A percentile compares a stretch with the other conserved stretches of the same genome.
phyloP scores from a whole-genome alignment of 2,113 vertebrate genomes.

The Chloebia gouldiae region DNA sequence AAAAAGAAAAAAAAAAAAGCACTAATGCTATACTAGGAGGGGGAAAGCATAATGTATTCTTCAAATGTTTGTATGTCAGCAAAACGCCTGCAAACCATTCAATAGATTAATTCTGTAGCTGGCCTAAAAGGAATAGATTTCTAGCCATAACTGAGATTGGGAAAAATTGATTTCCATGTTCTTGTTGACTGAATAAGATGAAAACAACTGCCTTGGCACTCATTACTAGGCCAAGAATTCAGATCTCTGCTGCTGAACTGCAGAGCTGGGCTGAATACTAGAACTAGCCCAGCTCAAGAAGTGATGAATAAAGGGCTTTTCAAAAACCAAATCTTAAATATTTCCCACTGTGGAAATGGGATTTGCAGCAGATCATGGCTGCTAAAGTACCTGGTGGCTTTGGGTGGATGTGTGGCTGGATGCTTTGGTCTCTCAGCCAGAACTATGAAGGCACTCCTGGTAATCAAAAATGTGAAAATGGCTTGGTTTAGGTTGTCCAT shows the following conservation, averaged over 20 bases:
- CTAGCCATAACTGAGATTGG: constrained; percentile 80
- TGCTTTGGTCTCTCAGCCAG: not conserved
- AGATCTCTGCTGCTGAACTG: not conserved
- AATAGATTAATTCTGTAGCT: constrained; percentile 82
- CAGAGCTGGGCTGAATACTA: not conserved
- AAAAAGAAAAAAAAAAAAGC: not conserved
- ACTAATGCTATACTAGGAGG: constrained; percentile 58
- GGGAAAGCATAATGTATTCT: constrained; percentile 77
- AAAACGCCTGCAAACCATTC: constrained; percentile 78
- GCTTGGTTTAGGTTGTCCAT: not conserved
- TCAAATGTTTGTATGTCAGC: constrained; percentile 83
- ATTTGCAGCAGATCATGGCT: not conserved
- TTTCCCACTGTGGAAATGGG: not conserved
- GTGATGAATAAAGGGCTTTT: not conserved
- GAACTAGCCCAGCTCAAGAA: not conserved
- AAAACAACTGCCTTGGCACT: constrained; percentile 69
- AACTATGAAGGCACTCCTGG: not conserved
- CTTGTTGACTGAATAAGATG: constrained; percentile 79
- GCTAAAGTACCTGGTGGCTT: not conserved
- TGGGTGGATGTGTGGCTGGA: not conserved
- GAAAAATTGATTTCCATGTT: constrained; percentile 83
- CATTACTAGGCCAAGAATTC: constrained; percentile 53
- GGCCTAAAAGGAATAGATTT: constrained; percentile 81
- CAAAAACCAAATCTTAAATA: not conserved
- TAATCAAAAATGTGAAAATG: not conserved